Evolutionary conservation across 2,797 vertebrate species (phyloP), one percentile per base, ranked within the genome.

Genomic region (Onychomys arenicola): DNA sequence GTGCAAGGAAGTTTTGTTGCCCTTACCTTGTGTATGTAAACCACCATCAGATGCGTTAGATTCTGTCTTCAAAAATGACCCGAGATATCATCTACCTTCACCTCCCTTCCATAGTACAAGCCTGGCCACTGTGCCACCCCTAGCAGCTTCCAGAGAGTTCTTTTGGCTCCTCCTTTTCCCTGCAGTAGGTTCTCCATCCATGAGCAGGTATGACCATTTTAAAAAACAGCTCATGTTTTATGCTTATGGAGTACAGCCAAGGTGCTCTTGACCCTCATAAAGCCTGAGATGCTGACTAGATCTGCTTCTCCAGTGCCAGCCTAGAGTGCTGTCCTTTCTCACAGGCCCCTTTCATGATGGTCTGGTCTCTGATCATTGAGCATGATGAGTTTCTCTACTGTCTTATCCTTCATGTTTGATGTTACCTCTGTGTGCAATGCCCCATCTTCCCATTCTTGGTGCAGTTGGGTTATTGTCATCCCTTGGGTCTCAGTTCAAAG

Each of bases 311-410:
- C 65, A 61, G 1, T 7, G 23, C 43, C 55, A 4, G 52, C 16
- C 75, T n/a, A 0, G 9, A 34, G 40, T 6, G n/a, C 6, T 19
- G 40, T 21, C 34, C 55, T 83, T 40, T 37, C 34, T 88, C 43
- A 46, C 2, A 5, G 0, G 2, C 1, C 81, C 76, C 49, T 85
- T 57, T 69, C 16, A 4, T 1, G 0, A 2, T 61, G 17, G 16
- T 25, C 25, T 75, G n/a, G 25, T 71, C 92, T 82, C 94, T 83
- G 6, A 6, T 76, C 61, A 29, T 29, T 63, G 57, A 59, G 9
- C 37, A 34, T 82, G 27, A 4, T 16, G 7, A 90, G 8, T n/a
- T 81, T 81, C 83, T 43, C 61, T 46, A 37, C 29, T 19, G 46
- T 71, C 69, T n/a, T 52, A 46, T 32, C 4, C 4, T 57, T 40